Base-by-base conservation (phyloP, 2,797 vertebrate genomes). In the Eospalax fontanierii region DNA sequence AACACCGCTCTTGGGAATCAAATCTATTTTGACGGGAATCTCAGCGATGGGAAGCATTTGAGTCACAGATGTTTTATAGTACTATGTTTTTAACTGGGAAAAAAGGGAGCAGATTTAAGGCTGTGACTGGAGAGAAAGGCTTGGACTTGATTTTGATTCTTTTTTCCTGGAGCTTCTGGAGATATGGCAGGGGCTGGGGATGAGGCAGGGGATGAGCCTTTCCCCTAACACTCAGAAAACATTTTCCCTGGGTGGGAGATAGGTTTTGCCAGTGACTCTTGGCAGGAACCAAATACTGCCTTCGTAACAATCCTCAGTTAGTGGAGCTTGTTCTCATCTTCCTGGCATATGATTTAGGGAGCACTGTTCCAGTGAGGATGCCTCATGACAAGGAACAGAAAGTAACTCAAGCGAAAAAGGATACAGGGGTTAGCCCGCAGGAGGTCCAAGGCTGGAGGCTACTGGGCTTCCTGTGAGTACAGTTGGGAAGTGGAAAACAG, bases 21-120 rank as follows among this genome's bases (percentile, higher is more conserved):
- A 11, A 65, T 26, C 10, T 26, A 66, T 28, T 18, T 26, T 83
- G 46, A 50, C 11, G 35, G 14, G 73, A 80, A 46, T 61, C 81
- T 96, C 93, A 94, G 54, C 66, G 30, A 83, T 73, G 80, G 33
- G 71, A 65, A 73, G 40, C n/a, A 43, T 84, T 82, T 59, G 40
- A 59, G 26, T 74, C 95, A 88, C 12, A 59, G 26, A 33, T 33
- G 30, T 85, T 91, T 93, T 95, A 78, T 74, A 43, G 43, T 63
- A 73, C 2, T 10, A 30, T 6, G 14, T 89, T 89, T 54, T 15
- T 78, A 66, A 38, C 33, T 78, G 40, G 46, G 46, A 75, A 74
- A 57, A 24, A 50, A 33, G 35, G 11, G 22, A 68, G 54, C 1
- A 76, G 40, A 84, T 3, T 76, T 19, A n/a, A 2, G 57, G 83